Evolutionary conservation across 1,140 invertebrate species (phyloP).

Genomic region (Macrocentrus cingulum): DNA sequence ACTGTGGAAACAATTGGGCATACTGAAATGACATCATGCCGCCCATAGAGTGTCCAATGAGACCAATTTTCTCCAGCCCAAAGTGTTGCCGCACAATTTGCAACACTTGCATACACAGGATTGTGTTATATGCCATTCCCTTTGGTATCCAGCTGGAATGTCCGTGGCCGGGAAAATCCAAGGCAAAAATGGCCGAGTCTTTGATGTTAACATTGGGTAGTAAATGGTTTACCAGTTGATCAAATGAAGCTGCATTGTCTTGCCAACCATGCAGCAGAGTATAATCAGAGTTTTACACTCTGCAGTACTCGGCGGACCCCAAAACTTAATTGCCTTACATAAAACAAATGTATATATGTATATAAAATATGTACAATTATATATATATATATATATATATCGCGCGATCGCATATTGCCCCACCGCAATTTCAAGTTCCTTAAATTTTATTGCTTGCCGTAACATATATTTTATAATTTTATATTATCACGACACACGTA

Average conservation of each 20-base stretch:
- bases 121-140: constrained; percentile 65
- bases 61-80: constrained; percentile 70
- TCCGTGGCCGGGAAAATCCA: constrained; percentile 76
- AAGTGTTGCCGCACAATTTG: constrained; percentile 65
- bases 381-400: no score
- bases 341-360: no score
- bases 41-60: constrained; percentile 71
- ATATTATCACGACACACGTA: no score
- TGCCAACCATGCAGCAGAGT: constrained; percentile 77
- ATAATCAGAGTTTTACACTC: no score
- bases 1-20: constrained; percentile 62
- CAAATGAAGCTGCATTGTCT: constrained; percentile 75
- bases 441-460: no score
- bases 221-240: constrained; percentile 67
- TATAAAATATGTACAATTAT: no score
- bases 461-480: no score
- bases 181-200: constrained; percentile 52
- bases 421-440: no score
- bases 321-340: constrained; percentile 67
- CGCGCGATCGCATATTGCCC: no score
- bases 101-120: constrained; percentile 61
- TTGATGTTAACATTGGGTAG: constrained; percentile 61
- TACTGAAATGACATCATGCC: constrained; percentile 63
- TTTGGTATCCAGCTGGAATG: constrained; percentile 67
- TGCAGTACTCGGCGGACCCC: constrained; percentile 71